phyloP scores from a whole-genome alignment of 2,113 vertebrate genomes.

The Callaeas wilsoni region DNA sequence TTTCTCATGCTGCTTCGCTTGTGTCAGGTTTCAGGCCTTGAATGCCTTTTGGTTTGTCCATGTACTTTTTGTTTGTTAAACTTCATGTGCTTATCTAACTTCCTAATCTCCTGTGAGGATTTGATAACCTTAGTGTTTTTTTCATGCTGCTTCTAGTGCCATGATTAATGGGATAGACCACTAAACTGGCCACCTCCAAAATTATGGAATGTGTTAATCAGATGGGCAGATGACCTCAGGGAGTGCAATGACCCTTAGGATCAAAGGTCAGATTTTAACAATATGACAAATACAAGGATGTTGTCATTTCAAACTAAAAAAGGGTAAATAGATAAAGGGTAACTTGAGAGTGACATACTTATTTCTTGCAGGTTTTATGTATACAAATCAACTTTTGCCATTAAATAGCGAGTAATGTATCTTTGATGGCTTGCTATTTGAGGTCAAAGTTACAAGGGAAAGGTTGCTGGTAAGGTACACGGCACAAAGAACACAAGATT shows the following conservation, averaged over 20 bases:
- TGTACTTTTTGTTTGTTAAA: slow-evolving; percentile 62
- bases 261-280: slow-evolving; percentile 82
- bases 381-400: neutral
- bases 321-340: slow-evolving; percentile 17
- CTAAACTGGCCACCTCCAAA: slow-evolving; percentile 74
- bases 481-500: neutral
- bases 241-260: slow-evolving; percentile 65
- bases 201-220: slow-evolving; percentile 89
- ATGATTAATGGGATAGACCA: slow-evolving; percentile 79
- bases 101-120: slow-evolving; percentile 67
- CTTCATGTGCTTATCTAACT: slow-evolving; percentile 67
- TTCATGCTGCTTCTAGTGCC: slow-evolving; percentile 49
- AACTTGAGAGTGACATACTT: neutral
- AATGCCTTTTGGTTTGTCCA: slow-evolving; percentile 13
- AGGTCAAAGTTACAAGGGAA: neutral
- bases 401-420: neutral
- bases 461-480: neutral
- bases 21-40: slow-evolving; percentile 58
- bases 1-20: slow-evolving; percentile 57
- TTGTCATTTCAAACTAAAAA: slow-evolving; percentile 55
- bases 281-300: slow-evolving; percentile 71
- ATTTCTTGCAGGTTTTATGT: neutral
- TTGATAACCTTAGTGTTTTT: slow-evolving; percentile 57
- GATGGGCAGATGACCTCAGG: slow-evolving; percentile 61
- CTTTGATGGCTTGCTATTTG: neutral